Percentiles rank a stretch among this genome's conserved stretches.
phyloP scores from a whole-genome alignment of 2,888 invertebrate species.

The Dicyrtomina minuta region DNA sequence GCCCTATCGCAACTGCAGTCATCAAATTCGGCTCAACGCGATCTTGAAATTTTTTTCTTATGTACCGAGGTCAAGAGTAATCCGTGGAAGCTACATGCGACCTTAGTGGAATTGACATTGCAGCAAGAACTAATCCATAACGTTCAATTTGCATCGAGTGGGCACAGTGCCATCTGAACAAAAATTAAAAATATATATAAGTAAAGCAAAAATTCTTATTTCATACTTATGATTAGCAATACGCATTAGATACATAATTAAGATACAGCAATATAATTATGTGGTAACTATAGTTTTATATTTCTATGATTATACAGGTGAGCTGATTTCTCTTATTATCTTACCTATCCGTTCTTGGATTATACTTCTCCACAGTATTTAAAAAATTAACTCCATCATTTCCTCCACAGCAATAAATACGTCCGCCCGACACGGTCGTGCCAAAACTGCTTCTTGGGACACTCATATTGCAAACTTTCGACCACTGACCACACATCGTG shows the following conservation, averaged over 20 bases:
- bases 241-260: no score
- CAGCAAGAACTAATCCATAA: constrained; percentile 53
- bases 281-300: no score
- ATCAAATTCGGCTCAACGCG: no score
- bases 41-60: background rate
- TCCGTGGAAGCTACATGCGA: constrained; percentile 46
- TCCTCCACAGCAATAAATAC: constrained; percentile 56
- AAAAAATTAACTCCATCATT: constrained; percentile 55
- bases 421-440: constrained; percentile 54
- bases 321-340: background rate
- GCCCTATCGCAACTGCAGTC: no score
- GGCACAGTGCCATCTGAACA: constrained; percentile 54
- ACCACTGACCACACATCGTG: constrained; percentile 55
- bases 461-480: constrained; percentile 54
- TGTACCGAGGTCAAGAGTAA: constrained; percentile 48
- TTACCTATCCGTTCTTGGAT: constrained; percentile 55
- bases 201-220: no score
- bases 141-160: constrained; percentile 54
- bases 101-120: constrained; percentile 52
- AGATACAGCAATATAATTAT: no score
- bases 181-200: background rate
- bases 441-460: constrained; percentile 55
- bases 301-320: no score
- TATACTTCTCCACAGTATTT: constrained; percentile 56
- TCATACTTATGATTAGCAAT: no score